A percentile compares a stretch with the other conserved stretches of the same genome.
Conservation (phyloP, 2,888 invertebrate genomes). For the Busseola fusca region DNA sequence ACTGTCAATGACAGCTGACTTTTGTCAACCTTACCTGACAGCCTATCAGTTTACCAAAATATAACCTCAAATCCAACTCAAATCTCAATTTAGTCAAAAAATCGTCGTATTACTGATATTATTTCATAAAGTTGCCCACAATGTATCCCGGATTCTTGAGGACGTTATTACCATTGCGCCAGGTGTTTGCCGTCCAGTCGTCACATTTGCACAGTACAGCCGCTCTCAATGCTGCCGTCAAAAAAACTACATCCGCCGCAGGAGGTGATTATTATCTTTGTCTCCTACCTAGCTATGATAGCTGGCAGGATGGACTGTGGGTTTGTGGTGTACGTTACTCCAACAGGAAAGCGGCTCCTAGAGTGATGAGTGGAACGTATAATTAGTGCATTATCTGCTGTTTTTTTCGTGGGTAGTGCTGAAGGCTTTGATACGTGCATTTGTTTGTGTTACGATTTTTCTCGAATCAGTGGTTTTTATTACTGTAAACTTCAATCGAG, state of each 20-base stretch:
- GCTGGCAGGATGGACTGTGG: too few relatives aligned
- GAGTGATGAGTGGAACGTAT: too few relatives aligned
- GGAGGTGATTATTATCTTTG: constrained; percentile 74
- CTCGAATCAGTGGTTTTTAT: too few relatives aligned
- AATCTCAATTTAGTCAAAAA: background rate
- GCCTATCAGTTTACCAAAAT: constrained; percentile 1
- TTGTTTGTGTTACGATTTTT: too few relatives aligned
- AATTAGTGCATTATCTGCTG: too few relatives aligned
- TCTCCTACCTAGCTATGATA: too few relatives aligned
- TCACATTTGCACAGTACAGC: constrained; percentile 67
- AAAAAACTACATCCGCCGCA: constrained; percentile 84
- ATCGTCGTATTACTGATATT: background rate
- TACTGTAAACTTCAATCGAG: too few relatives aligned
- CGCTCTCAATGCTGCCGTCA: constrained; percentile 73
- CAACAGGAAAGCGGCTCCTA: too few relatives aligned
- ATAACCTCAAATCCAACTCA: constrained; percentile 39
- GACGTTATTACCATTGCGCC: constrained; percentile 59
- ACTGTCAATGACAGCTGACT: background rate
- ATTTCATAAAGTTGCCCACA: constrained; percentile 2
- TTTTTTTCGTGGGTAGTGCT: too few relatives aligned
- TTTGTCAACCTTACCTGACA: background rate
- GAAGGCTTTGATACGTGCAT: too few relatives aligned
- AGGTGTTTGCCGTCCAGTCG: constrained; percentile 46
- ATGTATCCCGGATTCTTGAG: constrained; percentile 61
- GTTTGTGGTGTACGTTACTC: too few relatives aligned